Base-by-base conservation (phyloP, 2,797 vertebrate species). In the Neosalanx taihuensis region DNA sequence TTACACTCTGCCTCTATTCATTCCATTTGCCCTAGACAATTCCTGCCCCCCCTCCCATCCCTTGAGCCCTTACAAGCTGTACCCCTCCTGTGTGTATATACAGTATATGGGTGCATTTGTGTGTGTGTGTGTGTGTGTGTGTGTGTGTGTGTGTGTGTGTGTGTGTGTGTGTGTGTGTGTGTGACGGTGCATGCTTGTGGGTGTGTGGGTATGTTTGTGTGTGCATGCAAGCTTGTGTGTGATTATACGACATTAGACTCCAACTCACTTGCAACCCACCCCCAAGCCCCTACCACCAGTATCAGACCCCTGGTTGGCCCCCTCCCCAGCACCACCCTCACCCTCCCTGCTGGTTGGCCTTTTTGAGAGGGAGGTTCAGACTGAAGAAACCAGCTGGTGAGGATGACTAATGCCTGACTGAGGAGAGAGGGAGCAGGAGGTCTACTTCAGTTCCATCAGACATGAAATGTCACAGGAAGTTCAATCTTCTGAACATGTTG, bases 391-490 rank as follows among this genome's bases (percentile, higher is more conserved):
- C 87, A 89, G 86, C 79, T 87, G 81, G 81, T 77, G 73, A 68
- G 66, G 59, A 73, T 78, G 79, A 83, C 70, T 84, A 80, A 89
- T 82, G 79, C 67, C 74, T 76, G 46, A 81, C 76, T 81, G 79
- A 56, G 56, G 84, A 68, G 85, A 75, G 71, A 59, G 46, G 56
- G 41, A 46, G 78, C 72, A 76, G 76, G 77, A 82, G 64, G 72
- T 76, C 72, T 3, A 0, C 78, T 72, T 81, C 80, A 79, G 72
- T 62, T 73, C 76, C 79, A 81, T 86, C 56, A 29, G 78, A 81
- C 61, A 82, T 85, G 68, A 87, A 88, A 85, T 85, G 84, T 76
- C 87, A 89, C 66, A 74, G 81, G 81, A 85, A 84, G 67, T 73
- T 46, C 41, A 13, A 46, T 46, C 73, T 15, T 71, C 76, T 74